Conservation (phyloP, 2,888 invertebrate genomes). For the Gasteruption jaculator region DNA sequence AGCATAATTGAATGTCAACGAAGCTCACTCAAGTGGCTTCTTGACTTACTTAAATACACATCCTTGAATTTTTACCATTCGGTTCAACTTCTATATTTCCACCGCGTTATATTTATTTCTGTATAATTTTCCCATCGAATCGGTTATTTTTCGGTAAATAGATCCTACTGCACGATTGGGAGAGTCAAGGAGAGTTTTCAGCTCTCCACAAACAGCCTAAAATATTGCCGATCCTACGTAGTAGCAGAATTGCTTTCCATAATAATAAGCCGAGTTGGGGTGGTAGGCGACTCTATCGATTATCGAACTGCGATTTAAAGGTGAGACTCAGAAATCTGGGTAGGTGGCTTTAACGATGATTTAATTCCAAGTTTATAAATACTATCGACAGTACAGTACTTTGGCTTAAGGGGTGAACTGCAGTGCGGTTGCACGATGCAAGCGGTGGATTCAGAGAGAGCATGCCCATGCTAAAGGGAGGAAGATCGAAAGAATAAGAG, state of each 20-base stretch:
- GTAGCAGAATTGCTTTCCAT: no score
- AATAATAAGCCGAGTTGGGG: constrained; percentile 4
- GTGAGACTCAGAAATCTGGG: not conserved
- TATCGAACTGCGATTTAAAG: not conserved
- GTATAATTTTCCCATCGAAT: no score
- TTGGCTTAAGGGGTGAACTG: constrained; percentile 29
- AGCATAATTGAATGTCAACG: constrained; percentile 46
- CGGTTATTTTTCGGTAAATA: no score
- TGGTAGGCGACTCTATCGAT: no score
- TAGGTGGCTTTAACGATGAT: no score
- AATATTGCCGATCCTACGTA: no score
- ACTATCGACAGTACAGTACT: constrained; percentile 27
- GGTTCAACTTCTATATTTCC: no score
- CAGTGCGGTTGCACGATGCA: constrained; percentile 42
- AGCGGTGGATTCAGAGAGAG: constrained; percentile 19
- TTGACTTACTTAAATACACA: constrained; percentile 29
- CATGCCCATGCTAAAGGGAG: constrained; percentile 5
- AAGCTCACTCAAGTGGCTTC: constrained; percentile 24
- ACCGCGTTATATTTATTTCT: no score
- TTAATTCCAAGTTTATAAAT: constrained; percentile 38
- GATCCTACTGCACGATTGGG: no score
- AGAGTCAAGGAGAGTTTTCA: no score
- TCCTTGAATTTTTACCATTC: not conserved
- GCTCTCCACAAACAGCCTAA: no score
- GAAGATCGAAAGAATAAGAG: constrained; percentile 12